Conservation (phyloP, 1,140 invertebrate genomes). For the Calosoma granatense region DNA sequence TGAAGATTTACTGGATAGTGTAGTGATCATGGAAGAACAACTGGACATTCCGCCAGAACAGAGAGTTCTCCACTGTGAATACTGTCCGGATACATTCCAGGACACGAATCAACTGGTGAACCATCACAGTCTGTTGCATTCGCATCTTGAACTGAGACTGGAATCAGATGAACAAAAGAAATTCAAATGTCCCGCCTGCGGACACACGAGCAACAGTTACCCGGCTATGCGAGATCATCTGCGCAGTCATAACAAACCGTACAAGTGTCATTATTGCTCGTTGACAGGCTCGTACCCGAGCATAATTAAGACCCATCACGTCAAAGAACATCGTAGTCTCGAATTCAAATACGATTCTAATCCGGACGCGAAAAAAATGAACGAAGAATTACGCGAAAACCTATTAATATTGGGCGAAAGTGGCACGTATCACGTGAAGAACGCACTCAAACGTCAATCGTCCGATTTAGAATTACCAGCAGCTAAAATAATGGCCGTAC, state of each 20-base stretch:
- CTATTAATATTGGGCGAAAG: neutral
- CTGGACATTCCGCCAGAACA: neutral
- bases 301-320: neutral
- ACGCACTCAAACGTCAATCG: neutral
- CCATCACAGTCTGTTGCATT: slow-evolving; percentile 1
- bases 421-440: neutral
- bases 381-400: slow-evolving; percentile 4
- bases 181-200: neutral
- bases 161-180: neutral
- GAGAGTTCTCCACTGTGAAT: neutral
- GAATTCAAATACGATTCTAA: neutral
- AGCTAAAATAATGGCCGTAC: neutral
- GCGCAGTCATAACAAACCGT: neutral
- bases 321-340: neutral
- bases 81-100: neutral
- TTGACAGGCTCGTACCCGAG: neutral
- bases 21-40: neutral
- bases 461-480: neutral
- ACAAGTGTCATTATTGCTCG: slow-evolving; percentile 2
- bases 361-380: neutral
- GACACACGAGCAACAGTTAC: slow-evolving; percentile 6
- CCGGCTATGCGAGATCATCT: slow-evolving; percentile 4
- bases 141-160: neutral
- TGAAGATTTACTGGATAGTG: neutral
- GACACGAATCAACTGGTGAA: neutral